Evolutionary conservation across 2,113 vertebrate species (phyloP), one percentile per base, ranked within the genome.

Genomic region (Desmodus rotundus): DNA sequence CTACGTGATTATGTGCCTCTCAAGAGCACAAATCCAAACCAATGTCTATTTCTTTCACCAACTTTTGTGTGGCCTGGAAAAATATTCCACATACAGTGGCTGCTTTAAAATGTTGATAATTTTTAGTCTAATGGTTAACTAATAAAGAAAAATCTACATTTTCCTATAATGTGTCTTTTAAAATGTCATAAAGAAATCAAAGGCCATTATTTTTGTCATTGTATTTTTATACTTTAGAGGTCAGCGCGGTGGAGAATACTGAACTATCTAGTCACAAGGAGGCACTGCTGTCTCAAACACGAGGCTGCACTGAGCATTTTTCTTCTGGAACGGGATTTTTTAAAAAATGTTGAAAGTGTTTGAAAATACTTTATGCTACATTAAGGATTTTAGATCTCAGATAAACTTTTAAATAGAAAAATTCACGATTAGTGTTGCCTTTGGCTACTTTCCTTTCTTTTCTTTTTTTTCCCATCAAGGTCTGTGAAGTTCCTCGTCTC

Each of bases 261-360:
- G 28, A 97, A 70, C 33, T 81, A 7, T 70, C 10, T 14, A 83
- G 92, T 96, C 98, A 98, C 98, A 97, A 98, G 98, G 94, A 98
- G 98, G 98, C 98, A 96, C 89, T 98, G 87, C 76, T 93, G 97
- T 89, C 97, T 98, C 97, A 98, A 94, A 94, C 83, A 98, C 97
- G 94, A 90, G 85, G 12, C 7, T 20, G 17, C 6, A 10, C 12
- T 8, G 31, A 11, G 7, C 4, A 17, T 52, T 86, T 61, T 20
- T 86, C 14, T 47, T 52, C 87, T 78, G n/a, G 0, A 31, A 58
- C 1, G 28, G 90, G 38, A 87, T 78, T 96, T 78, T 82, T 96
- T 78, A 54, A 89, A 54, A 89, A 68, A 77, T 92, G 90, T 91
- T 91, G 65, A 38, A 61, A 95, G 43, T 78, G 45, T 52, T 91